Base-by-base conservation (phyloP, 37 sponge, comb jelly and placozoan genomes). In the Spongia lamella region DNA sequence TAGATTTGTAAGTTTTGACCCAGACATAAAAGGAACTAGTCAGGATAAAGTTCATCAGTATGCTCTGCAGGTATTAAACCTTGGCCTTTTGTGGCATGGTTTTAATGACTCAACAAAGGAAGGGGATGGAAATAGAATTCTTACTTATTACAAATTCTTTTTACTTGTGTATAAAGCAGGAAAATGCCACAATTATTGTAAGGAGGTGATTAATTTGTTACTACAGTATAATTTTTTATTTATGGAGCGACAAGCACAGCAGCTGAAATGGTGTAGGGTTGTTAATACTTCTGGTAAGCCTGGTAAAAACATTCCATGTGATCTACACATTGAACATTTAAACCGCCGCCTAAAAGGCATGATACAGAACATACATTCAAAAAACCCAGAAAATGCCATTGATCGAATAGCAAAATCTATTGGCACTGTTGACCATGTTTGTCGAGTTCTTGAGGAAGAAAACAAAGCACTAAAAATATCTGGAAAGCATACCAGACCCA, bases 321-420 rank as follows among this genome's bases (percentile, higher is more conserved):
- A 84, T 53, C 22, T 84, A 11, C 68, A 56, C 58, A 70, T 85
- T 79, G 85, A 85, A 22, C 83, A 83, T 43, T 49, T 83, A n/a
- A 83, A 57, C 37, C 38, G 59, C 27, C 68, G 36, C 15, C 25
- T 66, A 37, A 66, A 82, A n/a, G n/a, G n/a, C n/a, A n/a, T n/a
- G n/a, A n/a, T n/a, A n/a, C n/a, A n/a, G n/a, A n/a, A n/a, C n/a
- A n/a, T n/a, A n/a, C n/a, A n/a, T n/a, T n/a, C n/a, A n/a, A n/a
- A n/a, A n/a, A n/a, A n/a, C n/a, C n/a, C n/a, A n/a, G n/a, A n/a
- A n/a, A n/a, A n/a, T n/a, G n/a, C n/a, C n/a, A n/a, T n/a, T n/a
- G n/a, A n/a, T n/a, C n/a, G n/a, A n/a, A 74, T 66, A 7, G 66
- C 66, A 17, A 81, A 63, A 38, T 63, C 43, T 26, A 61, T 73